These are phyloP conservation scores for Drosophila cardini DNA, from an alignment of 1,140 invertebrate genomes.

Conservation along the genomic window DNA sequence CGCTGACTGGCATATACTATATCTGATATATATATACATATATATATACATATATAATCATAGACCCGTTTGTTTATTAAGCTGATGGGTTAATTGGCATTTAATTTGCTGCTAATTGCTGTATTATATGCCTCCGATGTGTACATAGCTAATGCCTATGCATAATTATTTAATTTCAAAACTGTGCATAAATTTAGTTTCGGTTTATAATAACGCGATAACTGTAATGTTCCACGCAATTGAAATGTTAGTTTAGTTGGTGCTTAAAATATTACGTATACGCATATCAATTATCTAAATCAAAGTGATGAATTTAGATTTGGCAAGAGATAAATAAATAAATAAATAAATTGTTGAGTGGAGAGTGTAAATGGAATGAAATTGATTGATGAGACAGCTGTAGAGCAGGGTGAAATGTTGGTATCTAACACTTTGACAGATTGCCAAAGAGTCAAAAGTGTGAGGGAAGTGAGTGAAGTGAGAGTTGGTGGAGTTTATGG, in stretches of 20 bases:
- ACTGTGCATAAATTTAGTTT: neutral
- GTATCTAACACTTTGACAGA: slow-evolving; percentile 78
- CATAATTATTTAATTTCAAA: neutral
- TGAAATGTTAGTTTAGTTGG: neutral
- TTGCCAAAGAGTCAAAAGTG: slow-evolving; percentile 30
- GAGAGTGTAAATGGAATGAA: slow-evolving; percentile 61
- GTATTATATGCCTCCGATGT: slow-evolving; percentile 11
- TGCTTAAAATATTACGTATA: slow-evolving; percentile 5
- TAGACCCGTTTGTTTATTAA: slow-evolving; percentile 39
- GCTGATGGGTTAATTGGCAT: slow-evolving; percentile 74
- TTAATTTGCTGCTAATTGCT: slow-evolving; percentile 72
- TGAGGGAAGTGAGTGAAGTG: neutral
- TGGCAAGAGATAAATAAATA: slow-evolving; percentile 28
- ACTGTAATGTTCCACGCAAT: neutral
- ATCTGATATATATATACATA: no score
- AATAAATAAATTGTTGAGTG: slow-evolving; percentile 52
- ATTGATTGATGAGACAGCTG: slow-evolving; percentile 73
- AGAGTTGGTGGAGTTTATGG: neutral
- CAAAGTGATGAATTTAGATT: slow-evolving; percentile 22
- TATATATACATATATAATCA: no score
- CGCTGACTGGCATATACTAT: neutral
- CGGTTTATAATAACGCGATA: neutral
- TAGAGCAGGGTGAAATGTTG: slow-evolving; percentile 30
- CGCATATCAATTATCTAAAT: slow-evolving; percentile 28
- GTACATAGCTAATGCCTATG: neutral